phyloP scores from a whole-genome alignment of 2,113 vertebrate species.

The Gavialis gangeticus region DNA sequence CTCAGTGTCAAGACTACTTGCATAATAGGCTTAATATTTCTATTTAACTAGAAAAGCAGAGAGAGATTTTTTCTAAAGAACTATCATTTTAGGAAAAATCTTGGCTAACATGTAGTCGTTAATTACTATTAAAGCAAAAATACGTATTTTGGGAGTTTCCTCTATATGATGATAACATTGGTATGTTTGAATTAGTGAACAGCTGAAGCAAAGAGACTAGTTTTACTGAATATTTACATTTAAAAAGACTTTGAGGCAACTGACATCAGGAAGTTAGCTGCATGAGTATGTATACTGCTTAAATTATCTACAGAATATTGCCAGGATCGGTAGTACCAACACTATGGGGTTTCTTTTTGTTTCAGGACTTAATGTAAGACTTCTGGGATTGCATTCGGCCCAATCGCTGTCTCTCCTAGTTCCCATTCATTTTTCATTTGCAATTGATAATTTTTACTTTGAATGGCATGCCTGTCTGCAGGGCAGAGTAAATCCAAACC shows the following conservation, averaged over 20 bases:
- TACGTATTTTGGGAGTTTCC: background rate
- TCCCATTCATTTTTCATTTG: constrained; percentile 69
- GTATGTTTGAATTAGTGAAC: background rate
- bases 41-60: background rate
- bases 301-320: background rate
- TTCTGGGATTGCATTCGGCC: background rate
- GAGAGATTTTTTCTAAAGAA: background rate
- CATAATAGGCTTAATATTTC: accelerated
- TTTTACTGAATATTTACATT: background rate
- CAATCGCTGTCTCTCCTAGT: constrained; percentile 33
- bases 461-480: constrained; percentile 69
- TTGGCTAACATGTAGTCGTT: accelerated
- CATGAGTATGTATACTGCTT: background rate
- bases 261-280: background rate
- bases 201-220: background rate
- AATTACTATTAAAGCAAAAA: background rate
- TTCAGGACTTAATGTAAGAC: background rate
- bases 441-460: constrained; percentile 72
- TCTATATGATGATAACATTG: background rate
- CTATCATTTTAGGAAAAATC: background rate
- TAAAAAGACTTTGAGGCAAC: background rate
- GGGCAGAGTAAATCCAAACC: constrained; percentile 74
- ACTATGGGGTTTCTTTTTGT: background rate
- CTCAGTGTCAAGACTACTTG: background rate
- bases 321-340: background rate